Percentiles rank a stretch among this genome's conserved stretches.
phyloP scores from a whole-genome alignment of 2,113 vertebrate species.

The Tetrax tetrax region DNA sequence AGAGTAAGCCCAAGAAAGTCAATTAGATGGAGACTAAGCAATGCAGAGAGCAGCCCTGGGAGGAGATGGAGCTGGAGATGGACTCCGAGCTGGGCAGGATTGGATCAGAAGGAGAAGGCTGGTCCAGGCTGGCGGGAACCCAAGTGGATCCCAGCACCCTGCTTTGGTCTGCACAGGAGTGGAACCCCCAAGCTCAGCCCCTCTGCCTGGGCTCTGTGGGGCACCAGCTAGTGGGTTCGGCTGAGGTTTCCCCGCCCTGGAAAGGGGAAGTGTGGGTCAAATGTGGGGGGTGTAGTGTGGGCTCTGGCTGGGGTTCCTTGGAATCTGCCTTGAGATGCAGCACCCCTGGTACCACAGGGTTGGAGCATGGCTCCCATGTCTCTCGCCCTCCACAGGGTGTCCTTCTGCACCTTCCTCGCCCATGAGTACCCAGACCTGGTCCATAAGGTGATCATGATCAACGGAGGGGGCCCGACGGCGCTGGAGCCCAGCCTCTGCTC shows the following conservation, averaged over 20 bases:
- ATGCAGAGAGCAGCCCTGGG: neutral
- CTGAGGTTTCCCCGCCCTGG: neutral
- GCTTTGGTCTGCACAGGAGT: neutral
- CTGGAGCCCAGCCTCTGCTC: conserved; percentile 95
- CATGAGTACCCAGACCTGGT: conserved; percentile 96
- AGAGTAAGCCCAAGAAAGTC: conserved; percentile 23
- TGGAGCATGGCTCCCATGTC: rapidly evolving
- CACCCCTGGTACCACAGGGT: neutral
- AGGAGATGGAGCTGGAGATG: neutral
- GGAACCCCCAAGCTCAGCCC: neutral
- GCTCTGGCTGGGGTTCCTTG: neutral
- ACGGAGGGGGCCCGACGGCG: conserved; percentile 93
- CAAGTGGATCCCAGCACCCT: neutral
- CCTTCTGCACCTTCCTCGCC: conserved; percentile 96
- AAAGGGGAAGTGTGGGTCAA: rapidly evolving
- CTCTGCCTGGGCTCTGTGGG: neutral
- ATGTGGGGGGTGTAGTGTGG: neutral
- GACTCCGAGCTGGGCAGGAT: neutral
- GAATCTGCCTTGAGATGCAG: neutral
- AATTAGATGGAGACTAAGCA: neutral
- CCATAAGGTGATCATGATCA: conserved; percentile 98
- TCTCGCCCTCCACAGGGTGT: conserved; percentile 77
- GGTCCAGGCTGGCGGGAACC: neutral
- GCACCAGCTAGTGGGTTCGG: neutral
- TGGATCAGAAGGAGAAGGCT: neutral